Evolutionary conservation across 2,797 vertebrate genomes (phyloP).

Genomic region (Menidia menidia): DNA sequence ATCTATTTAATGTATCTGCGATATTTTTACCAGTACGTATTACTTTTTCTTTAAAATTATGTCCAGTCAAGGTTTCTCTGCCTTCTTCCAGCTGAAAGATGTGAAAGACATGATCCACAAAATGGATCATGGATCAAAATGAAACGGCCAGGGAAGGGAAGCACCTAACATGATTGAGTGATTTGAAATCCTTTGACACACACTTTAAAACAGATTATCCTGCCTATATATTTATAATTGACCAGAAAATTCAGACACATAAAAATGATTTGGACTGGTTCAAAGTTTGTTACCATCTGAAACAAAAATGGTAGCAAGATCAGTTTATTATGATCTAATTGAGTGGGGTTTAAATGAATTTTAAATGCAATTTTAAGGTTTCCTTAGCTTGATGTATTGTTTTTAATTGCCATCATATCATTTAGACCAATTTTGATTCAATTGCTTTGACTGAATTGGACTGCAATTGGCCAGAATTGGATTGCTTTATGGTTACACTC

Average conservation of each 20-base stretch:
- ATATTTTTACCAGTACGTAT: neutral
- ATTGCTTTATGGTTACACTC: no score
- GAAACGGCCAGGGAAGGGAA: constrained; percentile 20
- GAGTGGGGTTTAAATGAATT: no score
- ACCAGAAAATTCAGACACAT: neutral
- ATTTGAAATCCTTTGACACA: constrained; percentile 41
- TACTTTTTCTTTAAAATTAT: neutral
- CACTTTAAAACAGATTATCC: constrained; percentile 45
- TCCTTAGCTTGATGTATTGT: no score
- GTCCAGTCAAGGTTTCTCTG: constrained; percentile 16
- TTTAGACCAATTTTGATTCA: no score
- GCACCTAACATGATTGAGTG: constrained; percentile 17
- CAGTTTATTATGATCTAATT: neutral
- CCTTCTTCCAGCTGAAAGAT: constrained; percentile 38
- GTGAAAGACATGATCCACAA: constrained; percentile 37
- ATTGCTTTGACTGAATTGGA: no score
- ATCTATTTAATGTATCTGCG: constrained; percentile 1
- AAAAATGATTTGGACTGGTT: neutral
- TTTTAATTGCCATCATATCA: no score
- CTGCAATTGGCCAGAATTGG: no score
- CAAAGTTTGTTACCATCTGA: neutral
- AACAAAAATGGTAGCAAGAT: neutral
- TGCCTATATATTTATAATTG: constrained; percentile 24
- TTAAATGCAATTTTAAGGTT: no score
- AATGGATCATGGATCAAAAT: constrained; percentile 6